Evolutionary conservation across 2,888 invertebrate species (phyloP).

Genomic region (Argyresthia goedartella): DNA sequence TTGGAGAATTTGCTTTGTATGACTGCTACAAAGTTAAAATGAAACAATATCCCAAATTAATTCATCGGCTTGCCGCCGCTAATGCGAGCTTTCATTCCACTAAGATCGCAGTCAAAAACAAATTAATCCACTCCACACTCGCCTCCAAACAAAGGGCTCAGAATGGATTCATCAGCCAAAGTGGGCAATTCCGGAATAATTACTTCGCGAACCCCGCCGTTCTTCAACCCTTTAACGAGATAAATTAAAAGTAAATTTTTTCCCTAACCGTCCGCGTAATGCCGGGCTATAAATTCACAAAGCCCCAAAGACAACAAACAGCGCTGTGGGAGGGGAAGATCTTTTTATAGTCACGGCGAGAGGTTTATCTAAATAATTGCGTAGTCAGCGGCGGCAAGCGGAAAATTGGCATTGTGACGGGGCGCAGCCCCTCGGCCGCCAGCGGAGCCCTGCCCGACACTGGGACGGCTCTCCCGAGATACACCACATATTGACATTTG

Average conservation of each 20-base stretch:
- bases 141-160: slow-evolving; percentile 46
- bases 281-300: slow-evolving; percentile 62
- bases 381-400: slow-evolving; percentile 67
- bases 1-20: too few relatives aligned
- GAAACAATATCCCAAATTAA: slow-evolving; percentile 15
- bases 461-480: background rate
- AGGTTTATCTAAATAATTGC: slow-evolving; percentile 72
- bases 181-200: slow-evolving; percentile 70
- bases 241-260: slow-evolving; percentile 72
- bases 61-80: slow-evolving; percentile 33
- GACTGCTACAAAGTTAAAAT: too few relatives aligned
- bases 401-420: slow-evolving; percentile 63
- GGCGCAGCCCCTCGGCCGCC: slow-evolving; percentile 15
- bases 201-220: slow-evolving; percentile 65
- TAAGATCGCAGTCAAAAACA: slow-evolving; percentile 47
- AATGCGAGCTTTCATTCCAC: slow-evolving; percentile 59
- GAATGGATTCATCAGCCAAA: slow-evolving; percentile 68
- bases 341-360: slow-evolving; percentile 69
- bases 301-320: slow-evolving; percentile 69
- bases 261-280: slow-evolving; percentile 62
- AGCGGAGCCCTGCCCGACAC: slow-evolving; percentile 1
- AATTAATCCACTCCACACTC: slow-evolving; percentile 60
- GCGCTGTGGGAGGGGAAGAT: slow-evolving; percentile 55
- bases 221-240: slow-evolving; percentile 71
- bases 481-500: slow-evolving; percentile 12